Conservation (phyloP, 2,113 vertebrate species). For the Pheucticus melanocephalus region DNA sequence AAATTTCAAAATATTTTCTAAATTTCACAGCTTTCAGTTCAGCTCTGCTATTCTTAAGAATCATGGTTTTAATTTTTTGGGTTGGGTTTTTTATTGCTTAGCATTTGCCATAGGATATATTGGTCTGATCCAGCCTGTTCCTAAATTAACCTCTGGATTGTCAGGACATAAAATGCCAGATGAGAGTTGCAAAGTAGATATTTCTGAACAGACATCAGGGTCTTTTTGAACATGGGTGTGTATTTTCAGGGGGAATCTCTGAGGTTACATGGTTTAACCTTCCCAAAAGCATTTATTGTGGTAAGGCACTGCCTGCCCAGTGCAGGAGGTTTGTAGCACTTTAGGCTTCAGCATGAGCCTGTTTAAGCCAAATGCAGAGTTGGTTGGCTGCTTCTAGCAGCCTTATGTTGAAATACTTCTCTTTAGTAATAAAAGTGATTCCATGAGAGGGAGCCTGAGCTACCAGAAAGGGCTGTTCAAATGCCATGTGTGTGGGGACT, state of each 20-base stretch:
- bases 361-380: neutral
- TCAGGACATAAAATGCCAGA: neutral
- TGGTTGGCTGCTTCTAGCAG: neutral
- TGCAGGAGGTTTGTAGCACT: neutral
- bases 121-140: neutral
- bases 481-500: neutral
- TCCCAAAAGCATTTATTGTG: neutral
- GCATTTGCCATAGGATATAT: neutral
- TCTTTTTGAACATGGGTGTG: neutral
- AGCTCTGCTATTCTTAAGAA: neutral
- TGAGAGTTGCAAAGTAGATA: neutral
- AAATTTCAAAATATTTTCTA: neutral
- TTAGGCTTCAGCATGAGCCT: neutral
- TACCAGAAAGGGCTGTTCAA: neutral
- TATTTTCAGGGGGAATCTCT: neutral
- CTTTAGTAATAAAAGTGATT: neutral
- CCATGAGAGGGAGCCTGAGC: neutral
- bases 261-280: neutral
- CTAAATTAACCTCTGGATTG: neutral
- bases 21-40: neutral
- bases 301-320: neutral
- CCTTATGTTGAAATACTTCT: neutral
- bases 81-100: neutral
- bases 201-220: neutral
- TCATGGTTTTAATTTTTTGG: neutral